A percentile compares a stretch with the other conserved stretches of the same genome.
These are phyloP conservation scores for Pentalonia nigronervosa DNA, from an alignment of 1,140 invertebrate genomes.

Conservation along the genomic window DNA sequence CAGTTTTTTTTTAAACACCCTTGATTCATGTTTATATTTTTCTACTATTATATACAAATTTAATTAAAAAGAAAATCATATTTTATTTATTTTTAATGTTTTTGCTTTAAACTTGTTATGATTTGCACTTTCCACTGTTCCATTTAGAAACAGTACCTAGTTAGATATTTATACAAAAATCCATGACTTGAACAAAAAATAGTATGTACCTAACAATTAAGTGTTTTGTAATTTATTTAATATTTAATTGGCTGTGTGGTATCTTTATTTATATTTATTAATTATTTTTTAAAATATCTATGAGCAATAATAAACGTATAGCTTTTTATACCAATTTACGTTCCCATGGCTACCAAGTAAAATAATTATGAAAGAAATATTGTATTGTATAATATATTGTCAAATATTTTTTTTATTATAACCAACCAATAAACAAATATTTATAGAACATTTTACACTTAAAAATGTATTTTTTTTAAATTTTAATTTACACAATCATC, in stretches of 20 bases:
- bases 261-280: constrained; percentile 53
- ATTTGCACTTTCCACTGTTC: constrained; percentile 54
- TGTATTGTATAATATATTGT: constrained; percentile 55
- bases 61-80: background rate
- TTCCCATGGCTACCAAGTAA: constrained; percentile 53
- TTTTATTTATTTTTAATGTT: constrained; percentile 30
- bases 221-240: constrained; percentile 56
- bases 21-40: constrained; percentile 32
- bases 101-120: constrained; percentile 54
- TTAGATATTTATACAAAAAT: constrained; percentile 49
- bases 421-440: constrained; percentile 55
- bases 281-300: constrained; percentile 32
- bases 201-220: constrained; percentile 53
- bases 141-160: constrained; percentile 8
- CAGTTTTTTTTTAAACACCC: background rate
- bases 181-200: constrained; percentile 47
- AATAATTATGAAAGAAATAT: constrained; percentile 37
- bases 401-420: constrained; percentile 55
- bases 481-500: background rate
- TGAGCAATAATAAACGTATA: constrained; percentile 53
- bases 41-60: constrained; percentile 38
- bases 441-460: constrained; percentile 50
- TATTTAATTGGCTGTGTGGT: constrained; percentile 58
- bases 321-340: constrained; percentile 58
- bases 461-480: constrained; percentile 10